phyloP scores from a whole-genome alignment of 2,797 vertebrate species.

The Holocentrus rufus region DNA sequence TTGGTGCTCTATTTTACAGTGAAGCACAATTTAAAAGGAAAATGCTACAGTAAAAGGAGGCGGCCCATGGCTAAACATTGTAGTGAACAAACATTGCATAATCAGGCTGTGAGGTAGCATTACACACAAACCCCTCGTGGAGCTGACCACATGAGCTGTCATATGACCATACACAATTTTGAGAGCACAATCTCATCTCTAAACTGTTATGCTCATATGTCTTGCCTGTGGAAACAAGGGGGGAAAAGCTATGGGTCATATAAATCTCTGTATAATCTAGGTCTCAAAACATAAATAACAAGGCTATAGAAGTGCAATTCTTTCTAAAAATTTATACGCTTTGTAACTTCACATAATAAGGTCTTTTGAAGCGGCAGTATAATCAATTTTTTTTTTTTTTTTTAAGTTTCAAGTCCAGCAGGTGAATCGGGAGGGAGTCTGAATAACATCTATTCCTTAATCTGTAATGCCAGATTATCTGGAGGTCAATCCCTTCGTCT shows the following conservation, averaged over 20 bases:
- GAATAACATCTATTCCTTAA: conserved; percentile 14
- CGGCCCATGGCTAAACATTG: background rate
- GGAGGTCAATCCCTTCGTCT: background rate
- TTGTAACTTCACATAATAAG: background rate
- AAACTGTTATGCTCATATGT: conserved; percentile 17
- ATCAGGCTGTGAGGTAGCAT: conserved; percentile 25
- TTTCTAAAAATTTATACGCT: conserved; percentile 1
- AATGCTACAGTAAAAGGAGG: background rate
- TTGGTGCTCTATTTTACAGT: background rate
- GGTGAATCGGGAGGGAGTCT: background rate
- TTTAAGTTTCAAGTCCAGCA: conserved; percentile 26
- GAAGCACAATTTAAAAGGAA: background rate
- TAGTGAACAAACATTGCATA: background rate
- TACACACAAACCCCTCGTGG: conserved; percentile 13
- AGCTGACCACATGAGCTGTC: conserved; percentile 12
- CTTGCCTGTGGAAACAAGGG: background rate
- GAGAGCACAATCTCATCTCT: conserved; percentile 17
- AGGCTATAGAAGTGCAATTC: conserved; percentile 8
- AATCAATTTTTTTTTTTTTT: background rate
- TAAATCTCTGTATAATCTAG: background rate
- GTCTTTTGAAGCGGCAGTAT: conserved; percentile 1
- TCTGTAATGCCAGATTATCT: conserved; percentile 3
- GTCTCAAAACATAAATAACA: conserved; percentile 44
- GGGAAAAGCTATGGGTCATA: background rate
- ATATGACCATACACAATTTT: conserved; percentile 35